Evolutionary conservation across 1,140 invertebrate species (phyloP), one percentile per base, ranked within the genome.

Genomic region (Calephelis virginiensis): DNA sequence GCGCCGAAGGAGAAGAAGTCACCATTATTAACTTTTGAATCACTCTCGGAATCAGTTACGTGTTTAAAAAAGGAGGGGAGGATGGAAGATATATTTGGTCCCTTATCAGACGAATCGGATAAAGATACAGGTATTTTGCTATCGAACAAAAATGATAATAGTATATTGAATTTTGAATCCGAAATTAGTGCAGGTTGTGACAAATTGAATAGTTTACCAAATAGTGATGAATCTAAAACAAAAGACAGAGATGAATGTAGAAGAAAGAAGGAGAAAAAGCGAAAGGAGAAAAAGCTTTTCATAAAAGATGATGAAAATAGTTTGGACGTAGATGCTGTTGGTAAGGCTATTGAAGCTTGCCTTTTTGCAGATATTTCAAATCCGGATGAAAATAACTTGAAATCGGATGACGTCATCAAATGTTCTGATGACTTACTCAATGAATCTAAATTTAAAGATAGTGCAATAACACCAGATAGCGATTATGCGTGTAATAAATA

Each of bases 41-140:
- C 72, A 62, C 53, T 67, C 10, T 56, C 61, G 61, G 90, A 87
- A 62, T 69, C 76, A 64, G 68, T 78, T 12, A 85, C 72, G 70
- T 86, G 91, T 66, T 77, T 82, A 10, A 94, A 94, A 79, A 92
- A 93, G 65, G 95, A 95, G 64, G 95, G 95, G 50, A 94, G 96
- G 80, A 96, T 97, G 95, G 95, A 97, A 85, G 96, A 96, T 75
- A 97, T 97, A 66, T 97, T 97, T 86, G 96, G 96, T 5, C 95
- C 96, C 1, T 91, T 97, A 40, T 97, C 96, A 0, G 96, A 97
- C 79, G 95, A 97, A 43, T 92, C 90, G 28, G 91, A 92, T 69
- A 84, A 80, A 81, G 81, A 87, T 12, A 70, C 61, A 12, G 56
- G n/a, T 28, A 76, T 60, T 61, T 56, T 12, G 50, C 56, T 56